Percentiles rank a stretch among this genome's conserved stretches.
These are phyloP conservation scores for Dicrurus megarhynchus DNA, from an alignment of 2,113 vertebrate species.

Conservation along the genomic window DNA sequence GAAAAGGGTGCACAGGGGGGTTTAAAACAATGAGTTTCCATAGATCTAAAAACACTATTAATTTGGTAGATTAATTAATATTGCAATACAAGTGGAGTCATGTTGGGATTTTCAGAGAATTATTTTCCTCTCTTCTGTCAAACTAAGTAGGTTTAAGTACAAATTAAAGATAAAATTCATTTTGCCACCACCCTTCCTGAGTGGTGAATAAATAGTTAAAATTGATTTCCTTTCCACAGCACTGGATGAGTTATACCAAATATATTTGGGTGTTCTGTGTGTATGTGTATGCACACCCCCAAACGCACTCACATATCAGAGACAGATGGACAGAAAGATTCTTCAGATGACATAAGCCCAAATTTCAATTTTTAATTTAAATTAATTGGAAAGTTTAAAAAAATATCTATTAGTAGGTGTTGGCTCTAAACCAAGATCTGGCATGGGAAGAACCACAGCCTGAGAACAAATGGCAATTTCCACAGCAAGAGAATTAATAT, in stretches of 20 bases:
- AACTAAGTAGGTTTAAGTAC: not conserved
- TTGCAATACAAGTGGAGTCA: not conserved
- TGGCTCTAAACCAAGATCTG: not conserved
- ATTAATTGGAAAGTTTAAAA: not conserved
- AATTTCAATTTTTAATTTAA: not conserved
- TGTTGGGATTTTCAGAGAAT: not conserved
- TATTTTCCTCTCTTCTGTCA: not conserved
- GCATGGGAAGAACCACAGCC: not conserved
- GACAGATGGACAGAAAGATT: not conserved
- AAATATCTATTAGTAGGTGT: not conserved
- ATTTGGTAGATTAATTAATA: not conserved
- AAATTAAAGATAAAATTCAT: not conserved
- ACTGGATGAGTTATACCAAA: not conserved
- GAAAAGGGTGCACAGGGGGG: rapidly evolving
- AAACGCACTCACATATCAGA: not conserved
- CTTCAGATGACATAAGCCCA: not conserved
- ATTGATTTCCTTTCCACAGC: not conserved
- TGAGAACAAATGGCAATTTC: not conserved
- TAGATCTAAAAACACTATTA: not conserved
- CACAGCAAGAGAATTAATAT: not conserved
- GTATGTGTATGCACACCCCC: not conserved
- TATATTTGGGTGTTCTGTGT: not conserved
- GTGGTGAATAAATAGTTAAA: not conserved
- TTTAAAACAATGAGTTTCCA: not conserved
- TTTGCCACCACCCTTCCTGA: not conserved